phyloP scores from a whole-genome alignment of 1,140 invertebrate genomes.

The Branchinecta lynchi region DNA sequence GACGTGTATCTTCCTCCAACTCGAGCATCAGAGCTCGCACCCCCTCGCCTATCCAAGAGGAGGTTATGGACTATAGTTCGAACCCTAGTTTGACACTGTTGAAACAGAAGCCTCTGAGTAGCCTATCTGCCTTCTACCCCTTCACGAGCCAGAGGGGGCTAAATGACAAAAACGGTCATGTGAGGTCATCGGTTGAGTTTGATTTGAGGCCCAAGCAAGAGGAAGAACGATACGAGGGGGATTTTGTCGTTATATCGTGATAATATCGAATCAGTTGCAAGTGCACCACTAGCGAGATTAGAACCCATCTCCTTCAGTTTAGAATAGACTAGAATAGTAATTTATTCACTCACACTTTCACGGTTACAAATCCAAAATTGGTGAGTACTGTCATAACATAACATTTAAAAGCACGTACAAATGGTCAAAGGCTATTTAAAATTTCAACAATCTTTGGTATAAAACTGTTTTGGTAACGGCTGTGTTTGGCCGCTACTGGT shows the following conservation, averaged over 20 bases:
- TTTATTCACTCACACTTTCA: too few relatives aligned
- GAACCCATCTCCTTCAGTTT: too few relatives aligned
- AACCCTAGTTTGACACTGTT: constrained; percentile 1
- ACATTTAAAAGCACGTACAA: too few relatives aligned
- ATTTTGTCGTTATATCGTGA: background rate
- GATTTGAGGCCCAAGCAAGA: background rate
- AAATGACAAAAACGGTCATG: background rate
- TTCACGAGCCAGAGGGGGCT: background rate
- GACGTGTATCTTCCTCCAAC: background rate
- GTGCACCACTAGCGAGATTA: too few relatives aligned
- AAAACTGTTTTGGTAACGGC: too few relatives aligned
- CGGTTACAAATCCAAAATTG: too few relatives aligned
- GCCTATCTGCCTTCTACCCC: background rate
- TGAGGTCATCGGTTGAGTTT: background rate
- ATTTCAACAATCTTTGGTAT: too few relatives aligned
- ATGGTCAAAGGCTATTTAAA: too few relatives aligned
- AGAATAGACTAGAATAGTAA: too few relatives aligned
- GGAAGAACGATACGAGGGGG: background rate
- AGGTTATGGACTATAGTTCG: background rate
- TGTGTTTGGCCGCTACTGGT: too few relatives aligned
- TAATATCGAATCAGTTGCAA: too few relatives aligned
- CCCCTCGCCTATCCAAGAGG: background rate
- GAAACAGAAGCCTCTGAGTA: background rate
- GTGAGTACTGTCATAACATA: too few relatives aligned
- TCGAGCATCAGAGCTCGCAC: background rate